phyloP scores from a whole-genome alignment of 2,113 vertebrate genomes.

The Solea senegalensis region DNA sequence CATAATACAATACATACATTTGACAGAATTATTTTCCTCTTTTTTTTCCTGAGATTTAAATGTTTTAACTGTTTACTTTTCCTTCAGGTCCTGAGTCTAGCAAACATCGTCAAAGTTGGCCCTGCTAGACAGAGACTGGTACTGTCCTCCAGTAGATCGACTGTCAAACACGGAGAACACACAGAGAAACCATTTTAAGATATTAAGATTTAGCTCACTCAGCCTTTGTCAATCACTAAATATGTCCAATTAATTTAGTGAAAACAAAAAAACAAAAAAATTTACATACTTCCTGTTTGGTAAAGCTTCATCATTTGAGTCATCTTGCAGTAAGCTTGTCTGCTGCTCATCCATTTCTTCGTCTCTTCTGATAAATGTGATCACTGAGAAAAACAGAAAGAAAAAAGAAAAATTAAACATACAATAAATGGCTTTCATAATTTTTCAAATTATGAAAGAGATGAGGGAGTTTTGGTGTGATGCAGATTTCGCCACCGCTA shows the following conservation, averaged over 20 bases:
- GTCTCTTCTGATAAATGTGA: constrained; percentile 81
- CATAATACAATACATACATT: too few species aligned
- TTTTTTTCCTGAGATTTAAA: too few species aligned
- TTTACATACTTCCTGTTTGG: constrained; percentile 82
- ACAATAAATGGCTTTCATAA: not conserved
- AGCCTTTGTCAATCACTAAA: not conserved
- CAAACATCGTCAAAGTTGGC: constrained; percentile 88
- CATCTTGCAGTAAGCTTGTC: constrained; percentile 87
- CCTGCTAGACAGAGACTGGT: constrained; percentile 86
- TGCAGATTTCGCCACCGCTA: too few species aligned
- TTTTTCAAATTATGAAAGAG: not conserved
- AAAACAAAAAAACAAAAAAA: not conserved
- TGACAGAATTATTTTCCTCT: too few species aligned
- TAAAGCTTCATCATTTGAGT: constrained; percentile 84
- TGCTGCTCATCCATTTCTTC: constrained; percentile 84
- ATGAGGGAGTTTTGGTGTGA: not conserved
- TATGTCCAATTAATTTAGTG: not conserved
- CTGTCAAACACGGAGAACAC: constrained; percentile 33
- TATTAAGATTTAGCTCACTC: not conserved
- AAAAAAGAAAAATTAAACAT: not conserved
- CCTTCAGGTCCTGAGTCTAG: not conserved
- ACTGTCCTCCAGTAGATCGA: constrained; percentile 86
- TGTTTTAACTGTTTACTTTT: not conserved
- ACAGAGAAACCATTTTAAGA: not conserved
- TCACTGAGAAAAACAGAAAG: constrained; percentile 57